Evolutionary conservation across 2,888 invertebrate genomes (phyloP), one percentile per base, ranked within the genome.

Genomic region (Cerastis leucographa): DNA sequence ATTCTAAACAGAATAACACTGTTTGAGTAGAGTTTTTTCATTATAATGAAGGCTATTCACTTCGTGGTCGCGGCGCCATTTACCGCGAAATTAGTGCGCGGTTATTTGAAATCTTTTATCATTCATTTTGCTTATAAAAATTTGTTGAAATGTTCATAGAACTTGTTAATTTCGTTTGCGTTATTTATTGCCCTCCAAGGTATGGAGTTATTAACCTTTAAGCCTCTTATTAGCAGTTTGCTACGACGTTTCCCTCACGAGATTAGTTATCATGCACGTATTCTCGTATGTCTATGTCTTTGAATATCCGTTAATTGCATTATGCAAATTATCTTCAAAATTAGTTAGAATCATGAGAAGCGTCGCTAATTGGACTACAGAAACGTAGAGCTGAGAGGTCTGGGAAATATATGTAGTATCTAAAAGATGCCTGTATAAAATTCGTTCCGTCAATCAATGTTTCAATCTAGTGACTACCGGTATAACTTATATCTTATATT

Each of bases 251-350:
- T 46, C 25, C 25, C 59, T 29, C 35, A 1, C 61, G 29, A 71
- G 29, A 35, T 79, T 11, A 35, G 5, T 71, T 69, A 79, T 69
- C 56, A 68, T 75, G 61, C 68, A 65, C 69, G 71, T 56, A 40
- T 64, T 61, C 61, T 35, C 59, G 29, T 59, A 29, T 29, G 29
- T n/a, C 42, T 65, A 59, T 72, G 29, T 40, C n/a, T 74, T 51
- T 66, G 70, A 82, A 73, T 71, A 73, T 68, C 59, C 49, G 14
- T 54, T 87, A 75, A 86, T 86, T 78, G 25, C 64, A 76, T 80
- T 78, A 88, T 86, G 81, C 72, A 81, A 76, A 86, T 35, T 69
- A 66, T 49, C 66, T 66, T 46, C 68, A 40, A 75, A 68, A 78
- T 78, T 81, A 76, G 78, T 81, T 72, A 44, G 44, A 68, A 66